These are phyloP conservation scores for Andrena hattorfiana DNA, from an alignment of 2,888 invertebrate genomes.

Conservation along the genomic window DNA sequence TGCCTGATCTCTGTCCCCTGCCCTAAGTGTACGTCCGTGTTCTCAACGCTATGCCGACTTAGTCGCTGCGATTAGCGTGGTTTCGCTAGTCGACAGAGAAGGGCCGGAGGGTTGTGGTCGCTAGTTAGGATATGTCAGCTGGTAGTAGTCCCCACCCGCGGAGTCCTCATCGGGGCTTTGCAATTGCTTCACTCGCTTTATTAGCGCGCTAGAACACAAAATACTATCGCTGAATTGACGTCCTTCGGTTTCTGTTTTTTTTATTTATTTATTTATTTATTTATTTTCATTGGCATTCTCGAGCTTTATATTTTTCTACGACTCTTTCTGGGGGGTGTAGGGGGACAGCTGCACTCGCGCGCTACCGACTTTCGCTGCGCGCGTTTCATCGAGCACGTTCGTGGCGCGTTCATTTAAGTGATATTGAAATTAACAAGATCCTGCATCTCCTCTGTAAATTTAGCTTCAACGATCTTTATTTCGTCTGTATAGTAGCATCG, in stretches of 20 bases:
- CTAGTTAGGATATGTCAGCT: constrained; percentile 84
- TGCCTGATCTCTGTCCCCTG: constrained; percentile 45
- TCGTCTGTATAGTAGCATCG: not conserved
- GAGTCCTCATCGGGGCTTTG: constrained; percentile 82
- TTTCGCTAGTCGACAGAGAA: constrained; percentile 73
- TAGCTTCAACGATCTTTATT: not conserved
- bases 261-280: constrained; percentile 22
- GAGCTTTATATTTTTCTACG: not conserved
- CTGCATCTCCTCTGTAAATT: not conserved
- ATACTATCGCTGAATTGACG: constrained; percentile 74
- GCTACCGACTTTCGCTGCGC: not conserved
- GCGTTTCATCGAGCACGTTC: not conserved
- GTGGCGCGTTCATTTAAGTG: not conserved
- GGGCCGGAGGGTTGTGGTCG: constrained; percentile 77
- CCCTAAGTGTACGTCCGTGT: constrained; percentile 57
- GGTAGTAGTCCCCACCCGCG: constrained; percentile 84
- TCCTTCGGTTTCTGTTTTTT: constrained; percentile 29
- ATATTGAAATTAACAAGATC: not conserved
- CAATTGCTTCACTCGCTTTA: constrained; percentile 83
- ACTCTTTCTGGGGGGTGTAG: not conserved
- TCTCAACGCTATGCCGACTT: constrained; percentile 58
- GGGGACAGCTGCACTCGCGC: not conserved
- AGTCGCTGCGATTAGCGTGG: constrained; percentile 63
- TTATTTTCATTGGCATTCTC: not conserved
- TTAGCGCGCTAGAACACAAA: constrained; percentile 84